Evolutionary conservation across 2,113 vertebrate genomes (phyloP), one percentile per base, ranked within the genome.

Genomic region (Progne subis): DNA sequence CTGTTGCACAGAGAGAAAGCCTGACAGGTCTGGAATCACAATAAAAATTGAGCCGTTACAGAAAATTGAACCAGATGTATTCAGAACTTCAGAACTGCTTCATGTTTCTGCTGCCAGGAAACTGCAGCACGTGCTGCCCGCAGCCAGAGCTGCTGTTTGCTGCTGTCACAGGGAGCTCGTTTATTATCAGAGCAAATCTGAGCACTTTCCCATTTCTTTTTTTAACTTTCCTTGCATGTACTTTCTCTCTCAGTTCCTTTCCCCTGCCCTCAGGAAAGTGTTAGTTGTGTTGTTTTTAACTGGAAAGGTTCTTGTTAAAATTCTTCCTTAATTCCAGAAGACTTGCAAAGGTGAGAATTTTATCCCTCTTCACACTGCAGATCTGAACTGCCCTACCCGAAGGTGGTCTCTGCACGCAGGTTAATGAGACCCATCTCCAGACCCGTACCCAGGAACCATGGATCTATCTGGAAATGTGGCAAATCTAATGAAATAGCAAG

Each of bases 31-130:
- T 59, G 46, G 49, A 53, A 80, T 71, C 37, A 64, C 71, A 76
- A 20, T 39, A 50, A 86, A 86, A 90, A 64, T 15, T 16, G 20
- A 82, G 67, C 61, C 6, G 19, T 85, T 72, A 31, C 8, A 68
- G 53, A 72, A 93, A 75, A 82, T 14, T 26, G 53, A 85, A 52
- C 34, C 37, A 37, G 71, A 39, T 60, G 4, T 26, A 67, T 64
- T 68, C 52, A 82, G 83, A 91, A 49, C 43, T 92, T 90, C 55
- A 78, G 37, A 37, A 11, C 31, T 65, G n/a, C 70, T 74, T 63
- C 49, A 9, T 52, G 6, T 23, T 49, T 55, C 32, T n/a, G 65
- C 75, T 92, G 56, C 60, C 82, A 59, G 65, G n/a, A 49, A 82
- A 50, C 1, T 5, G 56, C 60, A 87, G 82, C 79, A 64, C 2